A percentile compares a stretch with the other conserved stretches of the same genome.
Evolutionary conservation across 2,797 vertebrate species (phyloP).

Genomic region (Karalla daura): DNA sequence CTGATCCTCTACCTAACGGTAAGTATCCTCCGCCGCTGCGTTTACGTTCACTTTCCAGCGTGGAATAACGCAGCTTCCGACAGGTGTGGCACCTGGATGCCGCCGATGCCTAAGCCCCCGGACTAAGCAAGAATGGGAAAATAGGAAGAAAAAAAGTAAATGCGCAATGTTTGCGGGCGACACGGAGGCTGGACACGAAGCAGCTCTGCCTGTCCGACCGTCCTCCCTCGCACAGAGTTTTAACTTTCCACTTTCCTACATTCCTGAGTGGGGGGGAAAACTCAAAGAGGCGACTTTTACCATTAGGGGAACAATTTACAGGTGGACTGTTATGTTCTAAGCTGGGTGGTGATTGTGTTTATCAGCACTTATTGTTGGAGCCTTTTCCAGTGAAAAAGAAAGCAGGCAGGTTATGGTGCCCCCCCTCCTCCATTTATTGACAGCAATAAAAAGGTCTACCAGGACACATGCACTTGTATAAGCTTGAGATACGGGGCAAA

Average conservation of each 20-base stretch:
- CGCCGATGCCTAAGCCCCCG: no score
- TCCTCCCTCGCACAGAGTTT: background rate
- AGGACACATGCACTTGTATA: background rate
- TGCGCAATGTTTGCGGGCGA: background rate
- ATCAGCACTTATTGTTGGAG: background rate
- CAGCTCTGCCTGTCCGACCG: background rate
- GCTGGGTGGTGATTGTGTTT: background rate
- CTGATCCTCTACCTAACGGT: constrained; percentile 58
- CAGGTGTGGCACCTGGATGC: constrained; percentile 68
- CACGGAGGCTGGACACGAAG: background rate
- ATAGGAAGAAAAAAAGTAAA: background rate
- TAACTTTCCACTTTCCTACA: no score
- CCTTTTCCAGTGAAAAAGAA: background rate
- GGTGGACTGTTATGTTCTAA: no score
- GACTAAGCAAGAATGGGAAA: no score
- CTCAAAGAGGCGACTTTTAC: no score
- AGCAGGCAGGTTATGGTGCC: background rate
- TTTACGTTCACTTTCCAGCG: no score
- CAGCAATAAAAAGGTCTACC: no score
- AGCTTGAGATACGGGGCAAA: background rate
- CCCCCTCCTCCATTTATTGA: background rate
- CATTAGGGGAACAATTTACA: no score
- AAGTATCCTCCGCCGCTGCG: constrained; percentile 22
- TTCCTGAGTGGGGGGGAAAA: no score
- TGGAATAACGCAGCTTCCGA: background rate